Evolutionary conservation across 2,113 vertebrate species (phyloP).

Genomic region (Lathamus discolor): DNA sequence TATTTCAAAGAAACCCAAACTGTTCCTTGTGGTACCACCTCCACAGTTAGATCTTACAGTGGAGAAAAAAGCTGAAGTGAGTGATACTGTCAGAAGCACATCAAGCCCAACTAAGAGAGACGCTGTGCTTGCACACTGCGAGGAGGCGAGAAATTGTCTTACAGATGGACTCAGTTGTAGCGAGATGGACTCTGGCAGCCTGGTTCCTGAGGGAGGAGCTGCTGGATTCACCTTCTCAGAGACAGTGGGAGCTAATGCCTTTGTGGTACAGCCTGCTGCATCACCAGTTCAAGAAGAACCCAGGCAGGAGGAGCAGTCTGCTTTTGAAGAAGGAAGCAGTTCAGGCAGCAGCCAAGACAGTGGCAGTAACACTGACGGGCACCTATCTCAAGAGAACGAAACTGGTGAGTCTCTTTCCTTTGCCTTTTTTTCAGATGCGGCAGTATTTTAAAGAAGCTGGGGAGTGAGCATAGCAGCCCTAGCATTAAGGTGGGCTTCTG

Average conservation of each 20-base stretch:
- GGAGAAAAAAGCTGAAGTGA: slow-evolving; percentile 69
- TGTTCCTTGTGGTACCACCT: slow-evolving; percentile 79
- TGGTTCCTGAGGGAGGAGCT: slow-evolving; percentile 68
- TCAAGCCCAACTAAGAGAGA: slow-evolving; percentile 60
- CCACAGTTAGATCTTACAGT: slow-evolving; percentile 71
- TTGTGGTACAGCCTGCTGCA: slow-evolving; percentile 70
- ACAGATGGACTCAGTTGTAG: slow-evolving; percentile 58
- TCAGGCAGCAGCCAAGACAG: slow-evolving; percentile 72
- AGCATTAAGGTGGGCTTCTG: background rate
- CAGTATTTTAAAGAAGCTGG: background rate
- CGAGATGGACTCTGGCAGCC: slow-evolving; percentile 64
- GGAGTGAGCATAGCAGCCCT: background rate
- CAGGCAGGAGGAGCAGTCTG: slow-evolving; percentile 62
- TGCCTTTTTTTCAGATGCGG: background rate
- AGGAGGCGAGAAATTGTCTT: slow-evolving; percentile 41
- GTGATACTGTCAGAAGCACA: slow-evolving; percentile 42
- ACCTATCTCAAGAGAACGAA: slow-evolving; percentile 75
- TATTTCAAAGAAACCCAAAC: slow-evolving; percentile 91
- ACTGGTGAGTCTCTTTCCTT: slow-evolving; percentile 78
- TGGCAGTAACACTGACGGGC: slow-evolving; percentile 67
- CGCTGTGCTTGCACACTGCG: slow-evolving; percentile 44
- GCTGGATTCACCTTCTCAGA: slow-evolving; percentile 56
- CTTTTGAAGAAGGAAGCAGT: slow-evolving; percentile 53
- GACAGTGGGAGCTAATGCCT: slow-evolving; percentile 56
- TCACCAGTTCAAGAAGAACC: slow-evolving; percentile 59